Evolutionary conservation across 64 coral and sea anemone genomes (phyloP), one percentile per base, ranked within the genome.

Genomic region (Montipora sp.): DNA sequence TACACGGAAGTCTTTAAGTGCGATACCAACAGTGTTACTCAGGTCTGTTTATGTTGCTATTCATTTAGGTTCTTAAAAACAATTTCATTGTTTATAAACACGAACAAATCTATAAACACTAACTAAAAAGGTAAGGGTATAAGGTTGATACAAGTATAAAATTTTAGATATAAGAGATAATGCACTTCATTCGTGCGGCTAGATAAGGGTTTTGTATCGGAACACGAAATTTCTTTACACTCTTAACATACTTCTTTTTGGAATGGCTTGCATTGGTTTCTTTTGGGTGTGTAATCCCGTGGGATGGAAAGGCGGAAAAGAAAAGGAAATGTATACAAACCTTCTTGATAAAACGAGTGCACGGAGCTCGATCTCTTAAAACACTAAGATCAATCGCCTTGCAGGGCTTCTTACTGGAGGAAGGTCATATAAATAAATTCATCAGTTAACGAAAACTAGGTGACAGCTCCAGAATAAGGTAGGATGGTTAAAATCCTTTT

Each of bases 251-350:
- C 1, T 57, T 57, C 11, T 57, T 57, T 11, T 57, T 57, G 53
- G 47, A 12, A 70, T 71, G 24, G 68, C 46, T 49, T 84, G 82
- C 68, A 22, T 70, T 18, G 43, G 45, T 85, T 70, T 71, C 59
- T 71, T 59, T 36, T 85, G 82, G 82, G 82, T 71, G 82, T 85
- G 82, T 70, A 23, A 7, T 71, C 82, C 82, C 82, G 65, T 22
- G 82, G 82, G 63, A 85, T 20, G 46, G 43, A 15, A 85, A 85
- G 80, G 82, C 63, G 63, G 66, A 68, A 72, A 21, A 71, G 45
- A 22, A 4, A 85, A 85, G 43, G 9, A 68, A 3, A 4, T 12
- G 8, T 63, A 11, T 51, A 36, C n/a, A 8, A 16, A 44, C 4
- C 44, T 6, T 46, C 44, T 13, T 46, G 13, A 47, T 10, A 68